Percentiles rank a stretch among this genome's conserved stretches.
Evolutionary conservation across 2,113 vertebrate genomes (phyloP).

Genomic region (Ursus arctos): DNA sequence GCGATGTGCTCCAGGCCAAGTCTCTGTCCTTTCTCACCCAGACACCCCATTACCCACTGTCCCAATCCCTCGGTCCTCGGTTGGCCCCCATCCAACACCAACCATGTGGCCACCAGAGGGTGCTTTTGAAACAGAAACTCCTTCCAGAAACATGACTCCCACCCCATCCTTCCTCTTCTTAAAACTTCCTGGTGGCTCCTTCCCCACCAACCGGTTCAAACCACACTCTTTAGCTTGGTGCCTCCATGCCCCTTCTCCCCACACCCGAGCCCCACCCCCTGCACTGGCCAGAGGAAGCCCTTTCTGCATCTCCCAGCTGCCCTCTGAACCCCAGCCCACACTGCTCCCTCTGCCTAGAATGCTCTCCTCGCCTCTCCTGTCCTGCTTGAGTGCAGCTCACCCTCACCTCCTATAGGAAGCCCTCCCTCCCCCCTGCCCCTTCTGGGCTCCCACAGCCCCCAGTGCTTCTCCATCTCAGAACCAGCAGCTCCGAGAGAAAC

Average conservation of each 20-base stretch:
- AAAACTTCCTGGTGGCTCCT: background rate
- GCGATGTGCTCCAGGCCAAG: background rate
- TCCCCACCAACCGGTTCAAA: background rate
- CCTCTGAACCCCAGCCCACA: background rate
- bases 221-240: background rate
- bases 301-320: background rate
- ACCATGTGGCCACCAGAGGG: conserved; percentile 79
- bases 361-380: background rate
- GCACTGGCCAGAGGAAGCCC: background rate
- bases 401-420: background rate
- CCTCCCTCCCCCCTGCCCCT: background rate
- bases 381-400: background rate
- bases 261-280: background rate
- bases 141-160: background rate
- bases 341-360: background rate
- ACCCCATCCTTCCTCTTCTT: background rate
- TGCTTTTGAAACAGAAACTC: conserved; percentile 72
- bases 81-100: background rate
- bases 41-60: background rate
- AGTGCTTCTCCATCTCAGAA: background rate
- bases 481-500: background rate
- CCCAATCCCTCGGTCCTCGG: background rate
- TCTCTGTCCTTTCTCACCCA: background rate
- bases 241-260: background rate
- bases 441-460: background rate